Conservation (phyloP, 1,140 invertebrate species). For the Rhyacophila brunnea region DNA sequence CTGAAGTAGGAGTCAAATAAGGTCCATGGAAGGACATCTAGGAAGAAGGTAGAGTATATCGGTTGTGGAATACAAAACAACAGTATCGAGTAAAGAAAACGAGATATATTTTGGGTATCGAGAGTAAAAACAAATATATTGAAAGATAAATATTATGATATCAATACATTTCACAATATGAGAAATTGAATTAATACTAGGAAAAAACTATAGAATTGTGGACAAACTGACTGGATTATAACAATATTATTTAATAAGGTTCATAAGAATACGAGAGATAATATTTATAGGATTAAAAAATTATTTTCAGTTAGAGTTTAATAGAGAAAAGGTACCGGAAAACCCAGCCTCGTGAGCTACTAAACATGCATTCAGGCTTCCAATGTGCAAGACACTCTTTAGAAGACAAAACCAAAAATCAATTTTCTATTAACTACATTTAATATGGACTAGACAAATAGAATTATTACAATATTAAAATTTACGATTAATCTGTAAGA, state of each 20-base stretch:
- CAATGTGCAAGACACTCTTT: neutral
- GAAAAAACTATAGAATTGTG: slow-evolving; percentile 20
- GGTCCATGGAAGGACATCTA: too few species aligned
- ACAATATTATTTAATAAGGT: slow-evolving; percentile 11
- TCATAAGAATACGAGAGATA: slow-evolving; percentile 3
- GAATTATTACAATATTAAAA: neutral
- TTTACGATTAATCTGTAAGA: neutral
- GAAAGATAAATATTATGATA: slow-evolving; percentile 2
- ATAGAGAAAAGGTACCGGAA: neutral
- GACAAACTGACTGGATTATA: slow-evolving; percentile 9
- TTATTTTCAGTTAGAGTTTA: neutral
- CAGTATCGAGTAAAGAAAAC: slow-evolving; percentile 24
- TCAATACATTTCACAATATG: slow-evolving; percentile 13
- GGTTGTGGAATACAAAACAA: neutral
- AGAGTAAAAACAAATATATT: slow-evolving; percentile 18
- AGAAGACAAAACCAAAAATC: neutral
- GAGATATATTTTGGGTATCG: slow-evolving; percentile 29
- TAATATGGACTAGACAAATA: slow-evolving; percentile 19
- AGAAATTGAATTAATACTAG: slow-evolving; percentile 9
- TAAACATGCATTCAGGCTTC: neutral
- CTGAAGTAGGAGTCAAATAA: too few species aligned
- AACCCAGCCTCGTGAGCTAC: neutral
- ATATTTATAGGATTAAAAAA: slow-evolving; percentile 5
- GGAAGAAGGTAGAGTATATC: neutral
- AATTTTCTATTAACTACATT: slow-evolving; percentile 7